phyloP scores from a whole-genome alignment of 2,888 invertebrate genomes.

The Ectobius pallidus region DNA sequence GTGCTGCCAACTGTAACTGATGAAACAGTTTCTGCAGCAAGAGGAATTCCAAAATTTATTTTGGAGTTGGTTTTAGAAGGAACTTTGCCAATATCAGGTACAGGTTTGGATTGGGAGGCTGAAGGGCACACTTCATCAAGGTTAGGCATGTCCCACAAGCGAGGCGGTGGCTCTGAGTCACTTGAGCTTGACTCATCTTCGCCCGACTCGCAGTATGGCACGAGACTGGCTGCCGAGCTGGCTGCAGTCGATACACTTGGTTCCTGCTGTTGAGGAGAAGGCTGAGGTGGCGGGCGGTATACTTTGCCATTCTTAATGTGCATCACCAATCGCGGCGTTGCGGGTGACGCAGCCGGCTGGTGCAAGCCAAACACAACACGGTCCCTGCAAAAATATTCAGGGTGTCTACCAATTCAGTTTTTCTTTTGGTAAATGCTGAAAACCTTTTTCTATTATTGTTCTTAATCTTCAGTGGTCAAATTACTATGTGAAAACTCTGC shows the following conservation, averaged over 20 bases:
- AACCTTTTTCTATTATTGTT: too few relatives aligned
- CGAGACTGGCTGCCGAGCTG: conserved; percentile 50
- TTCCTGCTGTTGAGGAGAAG: conserved; percentile 36
- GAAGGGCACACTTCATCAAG: conserved; percentile 18
- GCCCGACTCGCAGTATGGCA: conserved; percentile 52
- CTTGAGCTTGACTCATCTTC: conserved; percentile 53
- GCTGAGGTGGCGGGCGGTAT: conserved; percentile 35
- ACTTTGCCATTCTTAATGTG: conserved; percentile 38
- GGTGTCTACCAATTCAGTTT: conserved; percentile 23
- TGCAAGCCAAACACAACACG: conserved; percentile 37
- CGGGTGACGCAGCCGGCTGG: conserved; percentile 19
- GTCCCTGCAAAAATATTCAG: conserved; percentile 36
- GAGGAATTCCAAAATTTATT: background rate
- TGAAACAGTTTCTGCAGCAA: background rate
- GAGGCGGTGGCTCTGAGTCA: conserved; percentile 47
- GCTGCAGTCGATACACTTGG: conserved; percentile 11
- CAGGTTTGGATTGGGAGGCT: conserved; percentile 14
- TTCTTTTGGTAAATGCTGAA: background rate
- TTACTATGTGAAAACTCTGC: too few relatives aligned
- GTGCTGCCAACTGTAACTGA: background rate
- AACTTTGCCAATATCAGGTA: background rate
- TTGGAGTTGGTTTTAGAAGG: background rate
- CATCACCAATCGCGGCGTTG: conserved; percentile 23
- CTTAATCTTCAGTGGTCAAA: too few relatives aligned
- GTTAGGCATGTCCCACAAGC: conserved; percentile 33